Evolutionary conservation across 2,797 vertebrate genomes (phyloP), one percentile per base, ranked within the genome.

Genomic region (Sciaenops ocellatus): DNA sequence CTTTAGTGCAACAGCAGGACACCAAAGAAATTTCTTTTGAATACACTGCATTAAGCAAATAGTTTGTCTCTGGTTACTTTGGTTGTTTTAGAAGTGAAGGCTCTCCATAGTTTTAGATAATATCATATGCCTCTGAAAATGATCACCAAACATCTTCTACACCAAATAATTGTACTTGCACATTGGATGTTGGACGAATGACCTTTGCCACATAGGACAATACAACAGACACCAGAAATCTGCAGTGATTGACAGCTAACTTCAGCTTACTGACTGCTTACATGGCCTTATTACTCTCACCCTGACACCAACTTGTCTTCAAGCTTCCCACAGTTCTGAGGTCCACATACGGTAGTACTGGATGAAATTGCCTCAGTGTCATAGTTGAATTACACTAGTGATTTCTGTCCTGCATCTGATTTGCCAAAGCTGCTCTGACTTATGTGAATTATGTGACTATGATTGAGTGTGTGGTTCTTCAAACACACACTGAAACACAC

Each of bases 381-480:
- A 57, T 28, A 20, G 69, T 13, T 74, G 71, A 86, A 60, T 79
- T 42, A 74, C 54, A 73, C 8, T 5, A 59, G 34, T 56, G 64
- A 76, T 83, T 82, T 80, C 67, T 74, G 69, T 56, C 79, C 66
- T 48, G 24, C 41, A 73, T 89, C 66, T 67, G 48, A 69, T 34
- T 71, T 83, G 59, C 24, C 80, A 80, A 68, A 77, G 47, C 76
- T 69, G 54, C 34, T 69, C 28, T 20, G 38, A 75, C 51, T 38
- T 50, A 15, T 69, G 47, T 69, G 52, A 66, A 64, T 80, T 65
- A 62, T 64, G 28, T 57, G 64, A 74, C 46, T 62, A 2, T 62
- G 66, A 73, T 28, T 8, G 46, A 68, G 24, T 77, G 62, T 76
- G 70, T 64, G 67, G 44, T 15, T 65, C 70, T 66, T 65, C 28